Evolutionary conservation across 1,140 invertebrate genomes (phyloP).

Genomic region (Leptinotarsa lineolata): DNA sequence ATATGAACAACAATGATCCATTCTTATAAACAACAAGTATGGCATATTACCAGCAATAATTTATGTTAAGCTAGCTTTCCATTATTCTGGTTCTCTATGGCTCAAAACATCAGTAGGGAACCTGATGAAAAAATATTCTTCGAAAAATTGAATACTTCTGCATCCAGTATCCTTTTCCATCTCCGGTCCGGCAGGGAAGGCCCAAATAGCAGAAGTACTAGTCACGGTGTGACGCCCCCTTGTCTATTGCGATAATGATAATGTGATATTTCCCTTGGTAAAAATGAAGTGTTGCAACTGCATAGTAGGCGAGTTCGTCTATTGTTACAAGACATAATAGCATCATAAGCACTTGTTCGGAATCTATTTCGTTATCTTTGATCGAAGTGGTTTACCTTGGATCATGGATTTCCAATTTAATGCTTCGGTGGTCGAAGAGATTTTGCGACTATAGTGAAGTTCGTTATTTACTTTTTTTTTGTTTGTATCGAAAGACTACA

Average conservation of each 20-base stretch:
- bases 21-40: too few species aligned
- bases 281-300: slow-evolving; percentile 16
- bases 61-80: too few species aligned
- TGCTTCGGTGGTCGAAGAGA: slow-evolving; percentile 18
- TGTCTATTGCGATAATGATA: slow-evolving; percentile 17
- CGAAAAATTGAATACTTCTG: too few species aligned
- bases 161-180: too few species aligned
- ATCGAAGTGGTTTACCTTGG: slow-evolving; percentile 19
- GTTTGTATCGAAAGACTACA: not conserved
- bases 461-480: not conserved
- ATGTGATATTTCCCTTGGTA: slow-evolving; percentile 18
- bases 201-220: not conserved
- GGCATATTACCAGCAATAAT: too few species aligned
- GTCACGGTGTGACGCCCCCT: not conserved
- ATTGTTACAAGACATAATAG: slow-evolving; percentile 22
- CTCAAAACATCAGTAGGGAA: too few species aligned
- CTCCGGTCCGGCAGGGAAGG: too few species aligned
- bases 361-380: slow-evolving; percentile 20
- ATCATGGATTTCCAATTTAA: slow-evolving; percentile 3
- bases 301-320: slow-evolving; percentile 17
- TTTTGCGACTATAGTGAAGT: not conserved
- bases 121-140: too few species aligned
- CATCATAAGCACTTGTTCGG: slow-evolving; percentile 15
- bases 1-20: too few species aligned
- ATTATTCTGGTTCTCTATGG: too few species aligned